Evolutionary conservation across 2,888 invertebrate genomes (phyloP), one percentile per base, ranked within the genome.

Genomic region (Alviniconcha strummeri): DNA sequence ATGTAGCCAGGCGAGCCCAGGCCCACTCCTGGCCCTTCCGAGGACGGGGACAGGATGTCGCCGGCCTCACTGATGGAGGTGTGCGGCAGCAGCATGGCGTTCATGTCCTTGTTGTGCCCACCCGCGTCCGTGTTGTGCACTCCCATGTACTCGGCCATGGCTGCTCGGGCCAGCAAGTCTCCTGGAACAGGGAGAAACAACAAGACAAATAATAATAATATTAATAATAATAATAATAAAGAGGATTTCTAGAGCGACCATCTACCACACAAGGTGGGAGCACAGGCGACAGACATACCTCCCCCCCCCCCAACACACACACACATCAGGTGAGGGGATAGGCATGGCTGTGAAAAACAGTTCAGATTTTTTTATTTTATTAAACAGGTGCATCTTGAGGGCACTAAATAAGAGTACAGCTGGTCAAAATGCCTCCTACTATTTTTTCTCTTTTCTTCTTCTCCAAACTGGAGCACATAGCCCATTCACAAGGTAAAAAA

Each of bases 71-170:
- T 77, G 36, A 76, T 64, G 36, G 82, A 82, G 52, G 82, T 82
- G 69, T 82, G 82, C 9, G 82, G 82, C 13, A 82, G 75, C 75
- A 82, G 64, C 82, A 82, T 82, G 69, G 75, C 77, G 5, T 15
- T 64, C n/a, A 80, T 55, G 75, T 82, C 82, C 19, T 77, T 82
- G 76, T 82, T 77, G 56, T 55, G 52, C n/a, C 76, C 82, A 5
- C 56, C 76, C 6, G 6, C 56, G 72, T 36, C 57, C 3, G 74
- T 9, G 71, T n/a, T 36, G 74, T 81, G 81, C 5, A 15, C 55
- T 6, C 82, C 77, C 82, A 82, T 77, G 77, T 67, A 82, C 60
- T 82, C 77, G 15, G 77, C 82, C 82, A 82, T 82, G 78, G 15
- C 78, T 54, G 64, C 64, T 52, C 9, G 60, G 36, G 36, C 36